Evolutionary conservation across 2,113 vertebrate species (phyloP), one percentile per base, ranked within the genome.

Genomic region (Halichoerus grypus): DNA sequence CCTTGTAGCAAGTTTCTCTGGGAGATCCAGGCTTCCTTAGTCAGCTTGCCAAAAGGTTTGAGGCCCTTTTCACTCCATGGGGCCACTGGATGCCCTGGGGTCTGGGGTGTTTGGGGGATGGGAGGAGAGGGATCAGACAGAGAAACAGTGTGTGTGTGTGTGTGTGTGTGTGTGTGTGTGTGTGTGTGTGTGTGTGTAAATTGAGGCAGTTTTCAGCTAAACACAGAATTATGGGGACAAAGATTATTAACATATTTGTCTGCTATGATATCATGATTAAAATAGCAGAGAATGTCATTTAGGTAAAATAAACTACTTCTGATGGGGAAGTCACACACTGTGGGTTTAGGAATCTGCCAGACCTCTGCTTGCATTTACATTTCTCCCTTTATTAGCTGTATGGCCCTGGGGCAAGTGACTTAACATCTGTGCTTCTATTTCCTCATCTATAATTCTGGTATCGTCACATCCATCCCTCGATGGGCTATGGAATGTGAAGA

Each of bases 21-120:
- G 96, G 96, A 98, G 98, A 98, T 95, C 72, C 81, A 59, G 96
- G 61, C 71, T 95, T 83, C 63, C 49, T 97, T 61, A 91, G 79
- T 96, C 89, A 90, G 83, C 33, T 97, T 92, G 95, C 96, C 7
- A 51, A 81, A 24, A 6, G 49, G 87, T 92, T 72, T 42, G 61
- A 65, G 42, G 0, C 21, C 18, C 2, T 21, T 39, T 81, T 97
- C 84, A 79, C 49, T 74, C 88, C 12, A 2, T 7, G 67, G 69
- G 91, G 74, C 21, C 91, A 87, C 67, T 63, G 76, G 77, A 96
- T 87, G 49, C n/a, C 63, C 0, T 0, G 31, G 33, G 24, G 7
- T 36, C 1, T 5, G 14, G 39, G 9, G 7, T n/a, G 7, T 26
- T 3, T 14, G 7, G 24, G 26, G 24, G 7, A 53, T 19, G 7